phyloP scores from a whole-genome alignment of 2,888 invertebrate species.

The Malthinus seriepunctatus region DNA sequence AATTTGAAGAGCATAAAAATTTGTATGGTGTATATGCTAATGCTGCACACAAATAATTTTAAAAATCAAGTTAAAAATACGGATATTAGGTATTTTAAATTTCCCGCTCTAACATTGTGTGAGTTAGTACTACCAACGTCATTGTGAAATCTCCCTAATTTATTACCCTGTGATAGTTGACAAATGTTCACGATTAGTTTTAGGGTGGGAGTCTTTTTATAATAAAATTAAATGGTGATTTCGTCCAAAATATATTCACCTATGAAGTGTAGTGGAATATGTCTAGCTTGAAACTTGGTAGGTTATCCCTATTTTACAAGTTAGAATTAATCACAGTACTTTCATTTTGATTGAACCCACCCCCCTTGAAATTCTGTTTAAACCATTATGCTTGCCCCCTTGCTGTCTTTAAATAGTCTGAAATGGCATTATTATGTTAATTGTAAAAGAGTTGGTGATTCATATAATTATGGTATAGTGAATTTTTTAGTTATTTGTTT shows the following conservation, averaged over 20 bases:
- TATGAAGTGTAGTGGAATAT: slow-evolving; percentile 58
- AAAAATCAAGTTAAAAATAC: neutral
- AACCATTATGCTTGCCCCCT: slow-evolving; percentile 16
- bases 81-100: neutral
- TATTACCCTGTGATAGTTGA: slow-evolving; percentile 23
- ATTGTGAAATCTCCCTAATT: slow-evolving; percentile 7
- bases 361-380: slow-evolving; percentile 35
- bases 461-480: slow-evolving; percentile 19
- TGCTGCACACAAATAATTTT: too few species aligned
- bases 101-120: neutral
- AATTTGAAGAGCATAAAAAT: too few species aligned
- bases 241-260: slow-evolving; percentile 33
- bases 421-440: slow-evolving; percentile 26
- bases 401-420: slow-evolving; percentile 17
- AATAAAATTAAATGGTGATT: slow-evolving; percentile 40
- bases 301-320: slow-evolving; percentile 39
- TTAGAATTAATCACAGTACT: neutral
- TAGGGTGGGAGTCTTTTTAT: slow-evolving; percentile 36
- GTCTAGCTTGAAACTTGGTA: slow-evolving; percentile 67
- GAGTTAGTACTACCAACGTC: neutral
- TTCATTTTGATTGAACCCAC: slow-evolving; percentile 44
- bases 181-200: slow-evolving; percentile 12
- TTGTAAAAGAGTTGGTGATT: slow-evolving; percentile 20
- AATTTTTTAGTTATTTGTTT: slow-evolving; percentile 8
- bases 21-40: too few species aligned